These are phyloP conservation scores for Amphipyra berbera DNA, from an alignment of 2,888 invertebrate species.

Conservation along the genomic window DNA sequence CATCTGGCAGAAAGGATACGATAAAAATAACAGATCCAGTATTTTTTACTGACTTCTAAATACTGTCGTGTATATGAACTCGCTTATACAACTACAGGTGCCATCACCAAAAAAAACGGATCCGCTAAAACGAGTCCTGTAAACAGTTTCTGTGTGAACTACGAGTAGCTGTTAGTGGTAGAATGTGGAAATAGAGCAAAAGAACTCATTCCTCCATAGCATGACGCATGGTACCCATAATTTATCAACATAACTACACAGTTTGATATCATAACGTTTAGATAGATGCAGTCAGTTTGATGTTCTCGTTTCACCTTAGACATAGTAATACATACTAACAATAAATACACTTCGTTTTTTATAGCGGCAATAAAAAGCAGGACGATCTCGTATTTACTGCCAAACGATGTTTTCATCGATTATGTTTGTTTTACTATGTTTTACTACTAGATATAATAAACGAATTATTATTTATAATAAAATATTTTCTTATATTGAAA, in stretches of 20 bases:
- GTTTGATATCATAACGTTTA: background rate
- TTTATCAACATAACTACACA: background rate
- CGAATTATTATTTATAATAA: constrained; percentile 39
- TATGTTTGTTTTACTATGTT: constrained; percentile 63
- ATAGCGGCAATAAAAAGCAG: constrained; percentile 69
- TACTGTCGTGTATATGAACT: too few species aligned
- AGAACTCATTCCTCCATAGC: background rate
- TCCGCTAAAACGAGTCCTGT: too few species aligned
- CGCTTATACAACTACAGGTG: too few species aligned
- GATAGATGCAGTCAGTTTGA: constrained; percentile 1
- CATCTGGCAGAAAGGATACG: too few species aligned
- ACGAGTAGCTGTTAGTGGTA: constrained; percentile 5
- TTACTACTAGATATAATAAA: constrained; percentile 55
- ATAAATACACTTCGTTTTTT: constrained; percentile 58
- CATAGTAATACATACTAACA: constrained; percentile 6
- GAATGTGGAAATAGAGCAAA: background rate
- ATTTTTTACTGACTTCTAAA: too few species aligned
- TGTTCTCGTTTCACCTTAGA: background rate
- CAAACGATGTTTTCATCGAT: constrained; percentile 61
- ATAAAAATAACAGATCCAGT: too few species aligned
- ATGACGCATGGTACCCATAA: too few species aligned
- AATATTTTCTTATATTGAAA: background rate
- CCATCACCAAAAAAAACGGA: too few species aligned
- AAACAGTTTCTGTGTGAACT: too few species aligned
- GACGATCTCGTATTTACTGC: constrained; percentile 67